phyloP scores from a whole-genome alignment of 2,888 invertebrate genomes.

The Stenotaenia linearis region DNA sequence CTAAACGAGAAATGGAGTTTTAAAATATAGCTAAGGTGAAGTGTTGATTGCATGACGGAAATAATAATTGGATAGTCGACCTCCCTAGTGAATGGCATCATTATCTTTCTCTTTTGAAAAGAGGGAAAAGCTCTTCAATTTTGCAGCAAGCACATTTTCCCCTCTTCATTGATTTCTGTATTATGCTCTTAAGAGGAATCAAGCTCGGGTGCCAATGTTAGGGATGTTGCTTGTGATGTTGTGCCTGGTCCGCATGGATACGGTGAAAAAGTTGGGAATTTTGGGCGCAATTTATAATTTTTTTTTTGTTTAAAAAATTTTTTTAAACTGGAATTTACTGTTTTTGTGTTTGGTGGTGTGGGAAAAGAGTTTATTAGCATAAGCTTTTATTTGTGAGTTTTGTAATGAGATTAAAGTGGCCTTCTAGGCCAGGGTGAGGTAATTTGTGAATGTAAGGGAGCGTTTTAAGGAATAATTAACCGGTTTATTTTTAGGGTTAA shows the following conservation, averaged over 20 bases:
- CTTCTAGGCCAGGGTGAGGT: background rate
- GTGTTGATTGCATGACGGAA: conserved; percentile 26
- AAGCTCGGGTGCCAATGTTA: conserved; percentile 11
- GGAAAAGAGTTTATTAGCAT: background rate
- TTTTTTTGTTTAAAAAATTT: background rate
- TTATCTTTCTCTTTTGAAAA: conserved; percentile 26
- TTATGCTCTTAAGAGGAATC: conserved; percentile 26
- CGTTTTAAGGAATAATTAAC: conserved; percentile 16
- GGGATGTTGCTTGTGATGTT: background rate
- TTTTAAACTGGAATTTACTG: too few species aligned
- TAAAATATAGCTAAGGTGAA: conserved; percentile 6
- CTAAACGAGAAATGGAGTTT: background rate
- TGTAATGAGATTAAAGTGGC: background rate
- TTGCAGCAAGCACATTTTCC: conserved; percentile 26
- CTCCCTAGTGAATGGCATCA: conserved; percentile 26
- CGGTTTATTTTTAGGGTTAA: background rate
- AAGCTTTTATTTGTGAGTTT: background rate
- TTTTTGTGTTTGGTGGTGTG: too few species aligned
- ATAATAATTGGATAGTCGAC: conserved; percentile 26
- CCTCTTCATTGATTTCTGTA: conserved; percentile 26
- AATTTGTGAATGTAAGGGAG: background rate
- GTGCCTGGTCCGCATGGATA: background rate
- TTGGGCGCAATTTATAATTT: background rate
- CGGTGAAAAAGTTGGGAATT: background rate
- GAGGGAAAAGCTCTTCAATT: conserved; percentile 26